Percentiles rank a stretch among this genome's conserved stretches.
Evolutionary conservation across 2,888 invertebrate genomes (phyloP).

Genomic region (Shargacucullia verbasci): DNA sequence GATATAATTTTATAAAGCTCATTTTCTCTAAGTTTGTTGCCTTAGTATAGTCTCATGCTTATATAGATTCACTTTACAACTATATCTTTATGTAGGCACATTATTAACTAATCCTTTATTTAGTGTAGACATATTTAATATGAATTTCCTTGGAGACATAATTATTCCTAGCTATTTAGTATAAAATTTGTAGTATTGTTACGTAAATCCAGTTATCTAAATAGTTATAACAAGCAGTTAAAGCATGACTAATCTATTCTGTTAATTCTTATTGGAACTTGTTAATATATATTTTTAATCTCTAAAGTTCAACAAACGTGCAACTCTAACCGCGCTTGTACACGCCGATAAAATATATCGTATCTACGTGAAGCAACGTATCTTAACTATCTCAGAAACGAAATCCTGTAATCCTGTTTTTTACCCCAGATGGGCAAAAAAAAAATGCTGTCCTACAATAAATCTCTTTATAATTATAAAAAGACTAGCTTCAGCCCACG

Average conservation of each 20-base stretch:
- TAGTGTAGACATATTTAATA: constrained; percentile 23
- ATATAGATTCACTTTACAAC: constrained; percentile 8
- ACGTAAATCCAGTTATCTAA: constrained; percentile 9
- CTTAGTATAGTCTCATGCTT: constrained; percentile 19
- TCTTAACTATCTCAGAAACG: too few relatives aligned
- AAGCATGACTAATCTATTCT: constrained; percentile 23
- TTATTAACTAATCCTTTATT: constrained; percentile 1
- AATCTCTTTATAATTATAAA: too few relatives aligned
- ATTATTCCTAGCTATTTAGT: constrained; percentile 26
- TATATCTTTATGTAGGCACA: constrained; percentile 5
- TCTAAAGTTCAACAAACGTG: constrained; percentile 14
- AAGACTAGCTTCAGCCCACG: too few relatives aligned
- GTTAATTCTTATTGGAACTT: constrained; percentile 12
- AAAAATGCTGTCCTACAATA: too few relatives aligned
- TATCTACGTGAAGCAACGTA: background rate
- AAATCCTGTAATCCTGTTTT: too few relatives aligned
- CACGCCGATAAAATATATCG: background rate
- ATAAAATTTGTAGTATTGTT: constrained; percentile 14
- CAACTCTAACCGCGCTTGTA: constrained; percentile 26
- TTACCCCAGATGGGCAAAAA: too few relatives aligned
- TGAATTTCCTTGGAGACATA: constrained; percentile 30
- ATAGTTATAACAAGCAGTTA: constrained; percentile 13
- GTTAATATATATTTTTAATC: constrained; percentile 5
- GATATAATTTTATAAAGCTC: background rate
- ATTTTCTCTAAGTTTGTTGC: constrained; percentile 16